These are phyloP conservation scores for Ophion slaviceki DNA, from an alignment of 2,888 invertebrate species.

Conservation along the genomic window DNA sequence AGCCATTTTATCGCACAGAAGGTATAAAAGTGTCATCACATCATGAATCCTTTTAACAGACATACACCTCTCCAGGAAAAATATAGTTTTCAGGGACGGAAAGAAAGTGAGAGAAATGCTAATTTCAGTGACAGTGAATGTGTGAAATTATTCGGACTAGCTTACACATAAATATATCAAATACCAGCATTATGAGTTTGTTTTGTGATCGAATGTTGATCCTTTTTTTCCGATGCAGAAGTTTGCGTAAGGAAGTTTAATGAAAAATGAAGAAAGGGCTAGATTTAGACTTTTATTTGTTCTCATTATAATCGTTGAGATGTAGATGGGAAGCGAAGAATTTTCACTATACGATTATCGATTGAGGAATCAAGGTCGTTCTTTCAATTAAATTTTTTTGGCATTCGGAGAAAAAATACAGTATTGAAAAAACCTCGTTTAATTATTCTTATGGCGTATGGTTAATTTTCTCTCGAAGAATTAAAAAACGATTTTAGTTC, in stretches of 20 bases:
- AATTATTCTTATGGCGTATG: no score
- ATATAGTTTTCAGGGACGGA: background rate
- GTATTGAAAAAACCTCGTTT: no score
- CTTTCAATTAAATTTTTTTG: no score
- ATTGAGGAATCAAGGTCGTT: no score
- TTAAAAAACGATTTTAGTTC: no score
- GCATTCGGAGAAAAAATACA: no score
- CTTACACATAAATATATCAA: background rate
- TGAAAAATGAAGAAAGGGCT: background rate
- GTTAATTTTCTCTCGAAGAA: no score
- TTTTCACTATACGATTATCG: no score
- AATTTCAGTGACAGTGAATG: background rate
- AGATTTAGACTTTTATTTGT: background rate
- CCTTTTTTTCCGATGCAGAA: background rate
- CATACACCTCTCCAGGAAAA: background rate
- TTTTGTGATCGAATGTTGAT: background rate
- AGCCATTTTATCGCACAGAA: conserved; percentile 1
- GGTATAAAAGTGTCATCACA: background rate
- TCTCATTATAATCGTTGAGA: no score
- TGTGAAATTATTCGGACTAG: background rate
- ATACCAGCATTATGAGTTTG: background rate
- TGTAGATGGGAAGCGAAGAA: no score
- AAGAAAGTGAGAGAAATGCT: background rate
- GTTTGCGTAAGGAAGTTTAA: background rate
- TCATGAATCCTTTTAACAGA: background rate